phyloP scores from a whole-genome alignment of 2,797 vertebrate genomes.

The Darevskia mixta region DNA sequence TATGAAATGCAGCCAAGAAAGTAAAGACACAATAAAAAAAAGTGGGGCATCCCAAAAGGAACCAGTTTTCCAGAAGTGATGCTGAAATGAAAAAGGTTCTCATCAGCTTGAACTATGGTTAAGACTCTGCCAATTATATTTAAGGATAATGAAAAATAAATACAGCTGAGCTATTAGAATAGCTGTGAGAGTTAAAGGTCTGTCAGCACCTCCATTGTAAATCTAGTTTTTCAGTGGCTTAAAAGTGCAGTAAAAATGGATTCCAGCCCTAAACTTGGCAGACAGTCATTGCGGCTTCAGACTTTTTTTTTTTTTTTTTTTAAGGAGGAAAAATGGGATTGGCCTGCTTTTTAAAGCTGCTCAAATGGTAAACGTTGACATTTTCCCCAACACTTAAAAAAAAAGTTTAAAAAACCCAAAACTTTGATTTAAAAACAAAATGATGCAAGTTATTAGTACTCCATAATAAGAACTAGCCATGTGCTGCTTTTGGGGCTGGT shows the following conservation, averaged over 20 bases:
- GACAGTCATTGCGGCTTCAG: conserved; percentile 71
- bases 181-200: conserved; percentile 74
- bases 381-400: conserved; percentile 53
- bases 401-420: conserved; percentile 47
- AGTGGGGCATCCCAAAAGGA: conserved; percentile 57
- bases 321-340: conserved; percentile 62
- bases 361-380: conserved; percentile 70
- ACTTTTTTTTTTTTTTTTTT: conserved; percentile 66
- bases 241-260: conserved; percentile 79
- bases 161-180: conserved; percentile 80
- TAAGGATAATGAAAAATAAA: conserved; percentile 84
- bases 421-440: conserved; percentile 66
- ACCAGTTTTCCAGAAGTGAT: conserved; percentile 65
- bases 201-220: conserved; percentile 81
- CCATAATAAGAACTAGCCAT: conserved; percentile 71
- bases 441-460: conserved; percentile 74
- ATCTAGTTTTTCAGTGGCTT: conserved; percentile 79
- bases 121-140: conserved; percentile 79
- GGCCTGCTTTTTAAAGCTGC: conserved; percentile 53
- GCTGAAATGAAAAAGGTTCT: conserved; percentile 74
- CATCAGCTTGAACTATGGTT: conserved; percentile 69
- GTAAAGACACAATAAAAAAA: conserved; percentile 36
- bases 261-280: conserved; percentile 77
- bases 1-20: conserved; percentile 49
- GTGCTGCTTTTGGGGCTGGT: conserved; percentile 64